Evolutionary conservation across 1,140 invertebrate genomes (phyloP).

Genomic region (Anadara kagoshimensis): DNA sequence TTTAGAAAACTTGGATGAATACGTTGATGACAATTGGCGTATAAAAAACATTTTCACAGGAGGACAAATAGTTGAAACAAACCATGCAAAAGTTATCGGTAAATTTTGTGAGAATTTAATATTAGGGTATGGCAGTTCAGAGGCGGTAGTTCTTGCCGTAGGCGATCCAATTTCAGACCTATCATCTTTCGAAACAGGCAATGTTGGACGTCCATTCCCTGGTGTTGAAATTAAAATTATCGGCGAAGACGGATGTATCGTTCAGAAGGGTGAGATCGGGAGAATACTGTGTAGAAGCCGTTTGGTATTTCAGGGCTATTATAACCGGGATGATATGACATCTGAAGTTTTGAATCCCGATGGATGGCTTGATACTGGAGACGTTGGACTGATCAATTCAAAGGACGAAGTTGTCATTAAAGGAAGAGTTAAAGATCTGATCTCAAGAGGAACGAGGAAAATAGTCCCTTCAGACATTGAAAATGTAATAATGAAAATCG

Average conservation of each 20-base stretch:
- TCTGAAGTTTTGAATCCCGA: neutral
- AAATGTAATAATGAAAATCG: neutral
- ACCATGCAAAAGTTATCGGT: too few species aligned
- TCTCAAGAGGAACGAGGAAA: slow-evolving; percentile 14
- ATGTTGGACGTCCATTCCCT: slow-evolving; percentile 14
- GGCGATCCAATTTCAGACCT: too few species aligned
- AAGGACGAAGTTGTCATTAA: slow-evolving; percentile 7
- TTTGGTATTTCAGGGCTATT: slow-evolving; percentile 5
- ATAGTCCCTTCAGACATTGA: slow-evolving; percentile 13
- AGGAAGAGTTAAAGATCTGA: slow-evolving; percentile 17
- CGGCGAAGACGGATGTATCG: slow-evolving; percentile 1
- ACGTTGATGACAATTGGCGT: too few species aligned
- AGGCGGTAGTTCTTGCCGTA: too few species aligned
- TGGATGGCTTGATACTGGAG: slow-evolving; percentile 24
- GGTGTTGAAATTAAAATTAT: slow-evolving; percentile 20
- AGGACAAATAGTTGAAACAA: too few species aligned
- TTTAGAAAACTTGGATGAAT: neutral
- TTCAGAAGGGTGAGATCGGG: neutral
- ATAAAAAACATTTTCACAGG: too few species aligned
- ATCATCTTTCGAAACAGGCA: neutral
- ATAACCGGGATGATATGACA: slow-evolving; percentile 2
- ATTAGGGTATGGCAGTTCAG: too few species aligned
- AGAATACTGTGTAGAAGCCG: slow-evolving; percentile 13
- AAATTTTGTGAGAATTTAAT: too few species aligned
- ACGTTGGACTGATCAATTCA: slow-evolving; percentile 1